Conservation (phyloP, 2,888 invertebrate genomes). For the Trichacis sp. region DNA sequence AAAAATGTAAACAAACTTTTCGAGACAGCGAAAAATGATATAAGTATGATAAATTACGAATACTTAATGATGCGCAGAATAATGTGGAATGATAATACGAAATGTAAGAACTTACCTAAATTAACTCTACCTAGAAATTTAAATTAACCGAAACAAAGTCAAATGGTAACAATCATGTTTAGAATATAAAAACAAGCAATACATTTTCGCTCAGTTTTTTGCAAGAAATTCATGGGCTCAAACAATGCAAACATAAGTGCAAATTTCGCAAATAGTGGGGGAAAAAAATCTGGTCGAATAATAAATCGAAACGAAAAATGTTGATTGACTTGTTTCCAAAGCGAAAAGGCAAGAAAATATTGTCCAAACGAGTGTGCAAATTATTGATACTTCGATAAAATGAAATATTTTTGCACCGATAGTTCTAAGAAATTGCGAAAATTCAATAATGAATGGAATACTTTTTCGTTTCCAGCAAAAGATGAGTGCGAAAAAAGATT, state of each 20-base stretch:
- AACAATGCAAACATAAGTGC: not conserved
- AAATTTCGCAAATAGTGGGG: not conserved
- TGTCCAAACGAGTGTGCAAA: conserved; percentile 39
- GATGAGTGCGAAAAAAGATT: conserved; percentile 36
- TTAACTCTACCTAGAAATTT: no score
- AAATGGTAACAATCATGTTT: not conserved
- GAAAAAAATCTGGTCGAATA: not conserved
- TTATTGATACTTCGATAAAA: conserved; percentile 59
- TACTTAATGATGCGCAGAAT: no score
- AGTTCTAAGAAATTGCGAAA: conserved; percentile 52
- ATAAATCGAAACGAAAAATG: not conserved
- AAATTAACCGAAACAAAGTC: not conserved
- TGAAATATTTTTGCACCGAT: conserved; percentile 67
- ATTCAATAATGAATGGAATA: no score
- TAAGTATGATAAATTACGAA: no score
- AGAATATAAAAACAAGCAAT: not conserved
- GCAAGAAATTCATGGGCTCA: not conserved
- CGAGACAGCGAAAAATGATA: no score
- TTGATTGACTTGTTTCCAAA: not conserved
- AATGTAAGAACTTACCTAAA: no score
- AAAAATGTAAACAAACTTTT: not conserved
- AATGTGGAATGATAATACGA: no score
- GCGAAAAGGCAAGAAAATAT: not conserved
- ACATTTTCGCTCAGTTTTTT: not conserved
- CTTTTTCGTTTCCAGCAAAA: no score